Conservation (phyloP, 2,113 vertebrate genomes). For the Corydoras sp. region DNA sequence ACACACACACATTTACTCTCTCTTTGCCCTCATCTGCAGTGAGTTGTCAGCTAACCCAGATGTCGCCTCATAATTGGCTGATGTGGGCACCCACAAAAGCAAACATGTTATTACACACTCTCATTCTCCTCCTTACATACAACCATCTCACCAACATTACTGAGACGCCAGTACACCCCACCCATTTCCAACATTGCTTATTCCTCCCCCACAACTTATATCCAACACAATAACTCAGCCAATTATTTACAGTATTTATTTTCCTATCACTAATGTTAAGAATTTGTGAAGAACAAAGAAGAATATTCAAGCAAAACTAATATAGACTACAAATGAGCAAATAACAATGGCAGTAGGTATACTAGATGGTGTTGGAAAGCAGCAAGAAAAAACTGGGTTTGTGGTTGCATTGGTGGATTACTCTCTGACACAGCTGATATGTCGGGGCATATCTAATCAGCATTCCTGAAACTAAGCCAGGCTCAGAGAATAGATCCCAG, state of each 20-base stretch:
- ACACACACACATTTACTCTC: constrained; percentile 37
- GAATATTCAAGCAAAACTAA: background rate
- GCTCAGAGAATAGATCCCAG: constrained; percentile 44
- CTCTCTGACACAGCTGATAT: constrained; percentile 41
- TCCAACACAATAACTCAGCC: constrained; percentile 2
- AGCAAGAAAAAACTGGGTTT: constrained; percentile 26
- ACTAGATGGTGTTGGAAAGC: constrained; percentile 6
- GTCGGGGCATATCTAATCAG: constrained; percentile 49
- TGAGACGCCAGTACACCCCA: constrained; percentile 46
- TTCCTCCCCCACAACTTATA: constrained; percentile 24
- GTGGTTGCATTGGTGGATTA: constrained; percentile 29
- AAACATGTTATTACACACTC: constrained; percentile 65
- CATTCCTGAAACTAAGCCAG: constrained; percentile 40
- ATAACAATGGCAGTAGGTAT: constrained; percentile 1
- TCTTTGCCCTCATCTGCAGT: constrained; percentile 35
- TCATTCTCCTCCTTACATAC: constrained; percentile 35
- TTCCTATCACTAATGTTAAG: background rate
- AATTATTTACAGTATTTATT: constrained; percentile 26
- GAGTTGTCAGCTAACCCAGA: constrained; percentile 58
- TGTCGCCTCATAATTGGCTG: constrained; percentile 67
- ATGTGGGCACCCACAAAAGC: constrained; percentile 62
- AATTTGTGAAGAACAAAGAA: background rate
- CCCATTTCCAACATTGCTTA: constrained; percentile 41
- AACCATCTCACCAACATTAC: constrained; percentile 46
- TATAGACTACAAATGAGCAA: constrained; percentile 8